A percentile compares a stretch with the other conserved stretches of the same genome.
phyloP scores from a whole-genome alignment of 2,113 vertebrate genomes.

The Rallus limicola region DNA sequence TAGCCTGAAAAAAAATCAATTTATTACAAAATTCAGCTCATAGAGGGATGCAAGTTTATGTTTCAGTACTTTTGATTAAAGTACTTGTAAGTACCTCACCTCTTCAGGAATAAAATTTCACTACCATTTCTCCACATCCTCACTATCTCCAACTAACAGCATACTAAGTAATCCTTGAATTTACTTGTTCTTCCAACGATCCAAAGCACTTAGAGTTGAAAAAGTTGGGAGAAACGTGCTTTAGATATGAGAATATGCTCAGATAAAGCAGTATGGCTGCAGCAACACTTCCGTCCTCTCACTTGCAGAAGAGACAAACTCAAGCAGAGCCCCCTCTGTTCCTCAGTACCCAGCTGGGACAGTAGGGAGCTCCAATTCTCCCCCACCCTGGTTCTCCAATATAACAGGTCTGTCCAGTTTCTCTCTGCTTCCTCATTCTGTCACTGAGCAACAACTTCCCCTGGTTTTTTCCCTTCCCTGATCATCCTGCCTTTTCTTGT shows the following conservation, averaged over 20 bases:
- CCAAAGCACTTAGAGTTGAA: accelerated
- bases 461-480: neutral
- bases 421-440: neutral
- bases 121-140: neutral
- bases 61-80: neutral
- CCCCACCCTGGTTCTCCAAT: neutral
- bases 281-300: neutral
- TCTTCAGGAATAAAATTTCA: neutral
- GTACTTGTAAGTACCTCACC: neutral
- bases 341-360: accelerated
- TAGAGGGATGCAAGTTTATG: neutral
- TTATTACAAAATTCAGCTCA: neutral
- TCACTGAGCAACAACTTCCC: neutral
- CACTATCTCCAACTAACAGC: neutral
- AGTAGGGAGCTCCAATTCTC: neutral
- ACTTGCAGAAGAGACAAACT: neutral
- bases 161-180: neutral
- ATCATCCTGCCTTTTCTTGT: neutral
- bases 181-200: neutral
- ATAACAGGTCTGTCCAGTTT: conserved; percentile 39
- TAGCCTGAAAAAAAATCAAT: neutral
- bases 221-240: neutral
- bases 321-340: neutral
- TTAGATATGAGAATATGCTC: neutral
- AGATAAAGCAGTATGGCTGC: neutral